Evolutionary conservation across 2,797 vertebrate genomes (phyloP).

Genomic region (Micropoecilia bifurca): DNA sequence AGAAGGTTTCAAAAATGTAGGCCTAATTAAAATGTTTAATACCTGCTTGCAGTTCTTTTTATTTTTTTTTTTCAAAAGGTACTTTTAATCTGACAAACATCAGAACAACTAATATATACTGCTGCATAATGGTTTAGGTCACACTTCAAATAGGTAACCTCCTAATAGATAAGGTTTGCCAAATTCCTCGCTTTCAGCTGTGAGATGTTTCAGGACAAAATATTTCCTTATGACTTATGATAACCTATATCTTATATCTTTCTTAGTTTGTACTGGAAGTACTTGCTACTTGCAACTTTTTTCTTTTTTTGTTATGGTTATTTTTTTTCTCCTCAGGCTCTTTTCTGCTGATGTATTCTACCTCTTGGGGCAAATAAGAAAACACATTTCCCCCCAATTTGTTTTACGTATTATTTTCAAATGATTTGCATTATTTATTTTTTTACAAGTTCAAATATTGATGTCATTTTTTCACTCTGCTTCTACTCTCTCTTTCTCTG

Average conservation of each 20-base stretch:
- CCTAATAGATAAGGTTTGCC: not conserved
- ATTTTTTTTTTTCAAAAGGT: not conserved
- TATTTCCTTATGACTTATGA: not conserved
- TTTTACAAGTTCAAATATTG: not conserved
- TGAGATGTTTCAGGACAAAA: not conserved
- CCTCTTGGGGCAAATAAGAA: not conserved
- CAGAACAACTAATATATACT: not conserved
- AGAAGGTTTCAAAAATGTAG: not conserved
- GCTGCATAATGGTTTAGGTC: no score
- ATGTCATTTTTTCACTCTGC: not conserved
- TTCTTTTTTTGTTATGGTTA: not conserved
- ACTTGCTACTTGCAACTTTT: not conserved
- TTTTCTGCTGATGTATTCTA: not conserved
- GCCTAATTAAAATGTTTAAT: not conserved
- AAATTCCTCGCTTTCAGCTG: not conserved
- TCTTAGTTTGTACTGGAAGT: not conserved
- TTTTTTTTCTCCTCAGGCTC: not conserved
- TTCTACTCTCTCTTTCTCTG: not conserved
- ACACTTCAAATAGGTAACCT: no score
- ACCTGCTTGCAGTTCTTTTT: not conserved
- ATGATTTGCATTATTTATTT: slow-evolving; percentile 5
- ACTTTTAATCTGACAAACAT: not conserved
- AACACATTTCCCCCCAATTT: not conserved
- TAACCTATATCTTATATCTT: not conserved
- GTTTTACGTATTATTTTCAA: not conserved